These are phyloP conservation scores for Blomia tropicalis DNA, from an alignment of 2,888 invertebrate species.

Conservation along the genomic window DNA sequence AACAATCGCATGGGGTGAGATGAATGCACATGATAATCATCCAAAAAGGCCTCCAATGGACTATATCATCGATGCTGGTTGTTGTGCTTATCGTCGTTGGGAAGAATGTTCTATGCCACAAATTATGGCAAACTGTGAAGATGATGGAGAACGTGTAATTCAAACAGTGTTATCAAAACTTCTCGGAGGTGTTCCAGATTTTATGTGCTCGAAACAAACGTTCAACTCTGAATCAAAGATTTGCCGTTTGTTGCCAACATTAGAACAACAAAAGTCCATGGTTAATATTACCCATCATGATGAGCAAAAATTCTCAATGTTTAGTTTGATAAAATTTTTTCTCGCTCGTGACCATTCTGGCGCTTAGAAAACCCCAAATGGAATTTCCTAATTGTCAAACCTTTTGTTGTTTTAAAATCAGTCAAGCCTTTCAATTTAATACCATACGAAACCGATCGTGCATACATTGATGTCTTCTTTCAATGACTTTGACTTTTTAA, in stretches of 20 bases:
- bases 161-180: background rate
- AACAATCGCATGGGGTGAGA: conserved; percentile 14
- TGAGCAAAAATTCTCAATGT: conserved; percentile 13
- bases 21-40: conserved; percentile 5
- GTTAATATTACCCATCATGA: conserved; percentile 1
- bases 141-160: background rate
- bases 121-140: background rate
- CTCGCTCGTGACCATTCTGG: background rate
- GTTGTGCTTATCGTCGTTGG: conserved; percentile 12
- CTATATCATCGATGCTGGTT: conserved; percentile 1
- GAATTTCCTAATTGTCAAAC: background rate
- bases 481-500: too few species aligned
- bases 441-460: too few species aligned
- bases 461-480: too few species aligned
- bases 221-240: background rate
- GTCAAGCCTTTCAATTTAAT: background rate
- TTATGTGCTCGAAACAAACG: background rate
- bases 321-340: background rate
- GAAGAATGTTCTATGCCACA: conserved; percentile 12
- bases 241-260: background rate
- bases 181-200: background rate
- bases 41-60: background rate
- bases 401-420: background rate
- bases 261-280: background rate
- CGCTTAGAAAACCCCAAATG: too few species aligned